Evolutionary conservation across 2,888 invertebrate species (phyloP).

Genomic region (Drosophila limbata): DNA sequence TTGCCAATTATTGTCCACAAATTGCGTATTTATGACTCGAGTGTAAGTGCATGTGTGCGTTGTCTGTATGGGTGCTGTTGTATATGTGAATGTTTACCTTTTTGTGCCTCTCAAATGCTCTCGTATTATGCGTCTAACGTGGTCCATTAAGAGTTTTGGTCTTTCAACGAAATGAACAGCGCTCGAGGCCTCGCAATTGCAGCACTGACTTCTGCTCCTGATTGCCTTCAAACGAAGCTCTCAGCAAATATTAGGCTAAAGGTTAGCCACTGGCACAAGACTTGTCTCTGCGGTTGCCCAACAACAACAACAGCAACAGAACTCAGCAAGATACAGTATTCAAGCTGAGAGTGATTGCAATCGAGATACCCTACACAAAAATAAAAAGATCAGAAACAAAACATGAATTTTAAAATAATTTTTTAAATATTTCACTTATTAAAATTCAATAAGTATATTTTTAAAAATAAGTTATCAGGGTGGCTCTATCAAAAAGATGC

Average conservation of each 20-base stretch:
- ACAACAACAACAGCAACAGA: not conserved
- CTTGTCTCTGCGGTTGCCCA: slow-evolving; percentile 32
- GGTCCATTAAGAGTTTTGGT: slow-evolving; percentile 61
- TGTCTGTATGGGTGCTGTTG: slow-evolving; percentile 2
- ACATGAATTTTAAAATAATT: no score
- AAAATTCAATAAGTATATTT: no score
- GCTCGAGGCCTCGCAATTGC: slow-evolving; percentile 42
- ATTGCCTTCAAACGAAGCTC: slow-evolving; percentile 47
- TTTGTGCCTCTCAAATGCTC: slow-evolving; percentile 61
- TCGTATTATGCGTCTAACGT: slow-evolving; percentile 76
- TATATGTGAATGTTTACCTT: slow-evolving; percentile 57
- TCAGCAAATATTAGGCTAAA: slow-evolving; percentile 59
- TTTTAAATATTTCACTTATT: no score
- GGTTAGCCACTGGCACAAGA: slow-evolving; percentile 60
- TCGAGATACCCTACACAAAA: not conserved
- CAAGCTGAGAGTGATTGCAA: not conserved
- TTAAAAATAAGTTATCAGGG: no score
- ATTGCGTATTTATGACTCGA: slow-evolving; percentile 72
- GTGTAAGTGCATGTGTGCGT: slow-evolving; percentile 12
- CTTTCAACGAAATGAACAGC: slow-evolving; percentile 28
- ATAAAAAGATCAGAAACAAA: not conserved
- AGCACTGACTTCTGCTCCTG: slow-evolving; percentile 59
- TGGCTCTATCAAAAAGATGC: no score
- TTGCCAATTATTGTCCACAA: slow-evolving; percentile 83
- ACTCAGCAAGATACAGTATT: slow-evolving; percentile 1